phyloP scores from a whole-genome alignment of 2,797 vertebrate species.

The Acanthurus leucopareius region DNA sequence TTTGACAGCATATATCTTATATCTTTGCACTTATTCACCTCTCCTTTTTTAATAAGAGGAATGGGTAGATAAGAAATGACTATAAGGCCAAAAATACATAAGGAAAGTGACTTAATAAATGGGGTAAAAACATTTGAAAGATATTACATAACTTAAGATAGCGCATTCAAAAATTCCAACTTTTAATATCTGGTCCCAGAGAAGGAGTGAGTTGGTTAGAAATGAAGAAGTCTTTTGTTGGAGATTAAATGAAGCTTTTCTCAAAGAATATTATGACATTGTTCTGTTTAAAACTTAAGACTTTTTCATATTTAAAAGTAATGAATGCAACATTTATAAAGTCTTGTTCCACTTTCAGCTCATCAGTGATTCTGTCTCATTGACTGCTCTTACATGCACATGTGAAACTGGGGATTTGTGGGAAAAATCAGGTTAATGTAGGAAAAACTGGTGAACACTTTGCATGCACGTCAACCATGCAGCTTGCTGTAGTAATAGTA shows the following conservation, averaged over 20 bases:
- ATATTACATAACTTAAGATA: slow-evolving; percentile 8
- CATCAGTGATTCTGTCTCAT: slow-evolving; percentile 37
- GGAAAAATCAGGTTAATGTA: slow-evolving; percentile 1
- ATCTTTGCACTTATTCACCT: not conserved
- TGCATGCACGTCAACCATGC: not conserved
- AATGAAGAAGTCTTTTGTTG: slow-evolving; percentile 28
- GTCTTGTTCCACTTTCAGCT: slow-evolving; percentile 50
- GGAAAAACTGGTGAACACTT: not conserved
- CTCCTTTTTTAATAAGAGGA: not conserved
- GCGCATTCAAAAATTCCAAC: not conserved
- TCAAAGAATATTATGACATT: slow-evolving; percentile 28
- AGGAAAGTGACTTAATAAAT: slow-evolving; percentile 6
- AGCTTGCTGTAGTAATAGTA: not conserved
- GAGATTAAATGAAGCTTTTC: slow-evolving; percentile 39
- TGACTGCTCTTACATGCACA: slow-evolving; percentile 8
- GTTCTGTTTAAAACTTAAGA: slow-evolving; percentile 19
- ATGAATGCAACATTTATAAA: slow-evolving; percentile 45
- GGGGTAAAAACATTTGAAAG: slow-evolving; percentile 5
- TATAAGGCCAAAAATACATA: not conserved
- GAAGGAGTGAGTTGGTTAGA: slow-evolving; percentile 14
- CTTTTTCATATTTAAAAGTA: slow-evolving; percentile 45
- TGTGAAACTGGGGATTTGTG: slow-evolving; percentile 16
- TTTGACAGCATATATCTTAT: not conserved
- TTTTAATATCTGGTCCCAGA: slow-evolving; percentile 14
- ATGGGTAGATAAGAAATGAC: not conserved